phyloP scores from a whole-genome alignment of 1,140 invertebrate genomes.

The Ooceraea biroi region DNA sequence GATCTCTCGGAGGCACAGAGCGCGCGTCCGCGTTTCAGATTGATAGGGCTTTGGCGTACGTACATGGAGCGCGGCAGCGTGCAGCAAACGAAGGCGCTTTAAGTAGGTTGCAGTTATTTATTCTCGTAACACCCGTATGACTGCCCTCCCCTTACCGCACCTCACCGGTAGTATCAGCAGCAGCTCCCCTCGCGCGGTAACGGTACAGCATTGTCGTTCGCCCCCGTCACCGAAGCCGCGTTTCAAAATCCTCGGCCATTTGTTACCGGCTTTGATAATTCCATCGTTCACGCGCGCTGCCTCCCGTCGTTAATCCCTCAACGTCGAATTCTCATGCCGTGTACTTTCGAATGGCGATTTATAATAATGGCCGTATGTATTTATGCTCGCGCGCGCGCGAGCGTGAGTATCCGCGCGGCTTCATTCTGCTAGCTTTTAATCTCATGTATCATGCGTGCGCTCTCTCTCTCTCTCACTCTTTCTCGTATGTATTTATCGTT shows the following conservation, averaged over 20 bases:
- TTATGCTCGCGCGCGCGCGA: background rate
- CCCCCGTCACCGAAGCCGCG: conserved; percentile 31
- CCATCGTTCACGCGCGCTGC: background rate
- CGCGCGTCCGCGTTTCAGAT: conserved; percentile 29
- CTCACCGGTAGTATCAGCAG: too few relatives aligned
- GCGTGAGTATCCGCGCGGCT: background rate
- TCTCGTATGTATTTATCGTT: background rate
- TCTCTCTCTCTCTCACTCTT: background rate
- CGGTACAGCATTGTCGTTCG: conserved; percentile 63
- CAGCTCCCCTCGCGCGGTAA: conserved; percentile 21
- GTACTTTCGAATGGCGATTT: conserved; percentile 15
- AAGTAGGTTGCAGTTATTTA: conserved; percentile 74
- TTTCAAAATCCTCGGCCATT: conserved; percentile 44
- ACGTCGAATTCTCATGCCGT: conserved; percentile 32
- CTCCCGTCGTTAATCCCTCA: conserved; percentile 45
- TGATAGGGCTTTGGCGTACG: conserved; percentile 37
- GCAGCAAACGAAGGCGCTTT: conserved; percentile 52
- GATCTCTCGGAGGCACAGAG: conserved; percentile 15
- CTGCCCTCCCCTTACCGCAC: background rate
- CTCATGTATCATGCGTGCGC: background rate
- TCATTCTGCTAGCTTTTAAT: background rate
- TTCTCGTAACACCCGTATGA: conserved; percentile 64
- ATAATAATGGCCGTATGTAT: background rate
- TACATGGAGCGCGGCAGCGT: conserved; percentile 57
- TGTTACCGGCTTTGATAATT: conserved; percentile 40